Evolutionary conservation across 2,888 invertebrate species (phyloP), one percentile per base, ranked within the genome.

Genomic region (Eupithecia pulchellata): DNA sequence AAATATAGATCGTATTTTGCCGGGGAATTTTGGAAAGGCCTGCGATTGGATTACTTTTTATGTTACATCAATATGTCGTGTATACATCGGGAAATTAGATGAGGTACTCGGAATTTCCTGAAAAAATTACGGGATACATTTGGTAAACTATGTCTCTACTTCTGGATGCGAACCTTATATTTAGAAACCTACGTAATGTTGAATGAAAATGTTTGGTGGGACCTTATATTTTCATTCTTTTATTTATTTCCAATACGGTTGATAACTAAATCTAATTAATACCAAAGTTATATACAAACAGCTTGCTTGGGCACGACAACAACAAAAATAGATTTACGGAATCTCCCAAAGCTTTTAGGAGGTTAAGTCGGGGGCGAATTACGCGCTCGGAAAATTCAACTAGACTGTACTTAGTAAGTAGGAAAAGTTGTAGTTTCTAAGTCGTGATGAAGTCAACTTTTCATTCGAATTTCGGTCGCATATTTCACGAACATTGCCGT

Each of bases 1-100:
- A 67, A 69, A 73, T 69, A 73, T 66, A 39, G 66, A 69, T 64
- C 64, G 69, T 69, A 69, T 69, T 69, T 73, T 67, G 61, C 64
- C 52, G 52, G 60, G 27, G 67, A 69, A 61, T 73, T 72, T 73
- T 61, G 69, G 69, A 69, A 68, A 64, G 66, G 64, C 61, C 64
- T 64, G 67, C 66, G 69, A 73, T 73, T 73, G 72, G 72, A 69
- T 73, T 68, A 69, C 67, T 66, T 73, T 42, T 69, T 69, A 73
- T 73, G 69, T 36, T 64, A 64, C 64, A 69, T 67, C 72, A 69
- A 69, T 73, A 73, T 64, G 66, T 68, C 60, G 67, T 66, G 58
- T 60, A 61, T 61, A 58, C 61, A 55, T 55, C 30, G 58, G 25
- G 39, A 64, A 66, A 61, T 61, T 29, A 61, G 39, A 69, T 72